Base-by-base conservation (phyloP, 2,113 vertebrate genomes). In the Amblyornis subalaris region DNA sequence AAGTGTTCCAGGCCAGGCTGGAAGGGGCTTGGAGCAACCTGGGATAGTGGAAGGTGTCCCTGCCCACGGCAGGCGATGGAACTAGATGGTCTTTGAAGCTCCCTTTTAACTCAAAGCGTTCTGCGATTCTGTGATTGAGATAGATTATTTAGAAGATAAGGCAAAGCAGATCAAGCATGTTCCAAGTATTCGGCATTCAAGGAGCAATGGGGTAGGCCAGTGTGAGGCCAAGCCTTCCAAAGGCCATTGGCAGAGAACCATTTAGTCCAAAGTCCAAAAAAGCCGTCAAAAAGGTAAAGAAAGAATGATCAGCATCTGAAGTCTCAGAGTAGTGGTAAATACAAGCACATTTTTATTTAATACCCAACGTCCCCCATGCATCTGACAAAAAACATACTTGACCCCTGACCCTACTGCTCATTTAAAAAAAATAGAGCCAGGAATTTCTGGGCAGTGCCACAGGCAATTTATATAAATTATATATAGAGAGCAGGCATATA, bases 21-120 rank as follows among this genome's bases (percentile, higher is more conserved):
- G 55, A 71, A 0, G 0, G 29, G 20, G 3, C 29, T 36, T 12
- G 58, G 42, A 65, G 36, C 18, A 33, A 0, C 51, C 22, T 50
- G 60, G 60, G 3, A 3, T 0, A 14, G 33, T 14, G 44, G 36
- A 2, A 66, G 19, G 2, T 38, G 45, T 38, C 36, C 36, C 51
- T 73, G 22, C 14, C 6, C 19, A n/a, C 9, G 33, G 12, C 23
- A 74, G 20, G 4, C 9, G 11, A 1, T 51, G n/a, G 44, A 7
- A 57, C 5, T 6, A 1, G 2, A 18, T 8, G 1, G 4, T 1
- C 6, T 40, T 45, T 45, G 24, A 58, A 66, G 3, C 6, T 45
- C 28, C 15, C 1, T 22, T 81, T 12, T 33, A 45, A 25, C 15
- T 23, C 53, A 67, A 67, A 45, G 4, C 8, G 7, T 29, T 22